Conservation (phyloP, 2,888 invertebrate species). For the Lysandra bellargus region DNA sequence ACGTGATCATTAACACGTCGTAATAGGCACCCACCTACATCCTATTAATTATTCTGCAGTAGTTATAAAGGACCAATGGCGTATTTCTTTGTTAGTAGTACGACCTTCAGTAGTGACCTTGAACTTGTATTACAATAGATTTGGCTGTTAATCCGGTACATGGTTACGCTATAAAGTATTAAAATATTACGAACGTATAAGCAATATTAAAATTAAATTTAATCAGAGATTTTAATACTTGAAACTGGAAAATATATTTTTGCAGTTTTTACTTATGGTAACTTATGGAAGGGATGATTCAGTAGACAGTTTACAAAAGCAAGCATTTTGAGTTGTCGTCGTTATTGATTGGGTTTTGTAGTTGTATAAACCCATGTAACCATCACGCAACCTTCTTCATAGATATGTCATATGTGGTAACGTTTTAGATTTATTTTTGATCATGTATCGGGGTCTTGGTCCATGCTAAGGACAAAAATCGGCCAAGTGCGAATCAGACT, state of each 20-base stretch:
- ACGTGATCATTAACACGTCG: not conserved
- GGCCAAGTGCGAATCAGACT: too few relatives aligned
- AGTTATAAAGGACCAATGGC: constrained; percentile 9
- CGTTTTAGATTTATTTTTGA: not conserved
- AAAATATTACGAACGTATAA: not conserved
- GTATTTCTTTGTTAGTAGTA: constrained; percentile 45
- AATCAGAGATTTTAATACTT: not conserved
- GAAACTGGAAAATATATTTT: not conserved
- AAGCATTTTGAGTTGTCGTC: not conserved
- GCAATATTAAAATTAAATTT: not conserved
- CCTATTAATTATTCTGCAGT: not conserved
- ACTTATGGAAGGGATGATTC: not conserved
- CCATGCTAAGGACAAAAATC: too few relatives aligned
- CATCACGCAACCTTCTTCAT: not conserved
- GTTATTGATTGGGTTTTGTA: not conserved
- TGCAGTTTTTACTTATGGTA: not conserved
- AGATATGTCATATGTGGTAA: not conserved
- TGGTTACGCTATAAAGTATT: constrained; percentile 30
- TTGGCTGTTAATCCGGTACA: constrained; percentile 28
- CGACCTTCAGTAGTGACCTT: constrained; percentile 67
- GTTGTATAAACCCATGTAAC: not conserved
- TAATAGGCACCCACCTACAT: constrained; percentile 1
- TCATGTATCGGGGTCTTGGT: not conserved
- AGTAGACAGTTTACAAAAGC: not conserved
- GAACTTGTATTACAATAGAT: constrained; percentile 46